Evolutionary conservation across 2,888 invertebrate species (phyloP).

Genomic region (Rotaria macrura): DNA sequence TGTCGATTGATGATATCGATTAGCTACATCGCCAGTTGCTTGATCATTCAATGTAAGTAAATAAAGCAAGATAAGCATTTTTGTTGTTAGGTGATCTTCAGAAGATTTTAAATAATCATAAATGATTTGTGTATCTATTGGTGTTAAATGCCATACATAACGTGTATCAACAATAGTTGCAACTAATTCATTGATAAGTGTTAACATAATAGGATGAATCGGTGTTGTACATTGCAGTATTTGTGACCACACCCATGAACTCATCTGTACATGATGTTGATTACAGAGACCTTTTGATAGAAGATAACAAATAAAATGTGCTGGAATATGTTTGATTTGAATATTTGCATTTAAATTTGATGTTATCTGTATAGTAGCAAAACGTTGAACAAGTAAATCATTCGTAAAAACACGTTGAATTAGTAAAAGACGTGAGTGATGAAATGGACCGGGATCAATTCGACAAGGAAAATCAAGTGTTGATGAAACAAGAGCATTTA

Average conservation of each 20-base stretch:
- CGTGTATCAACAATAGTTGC: not conserved
- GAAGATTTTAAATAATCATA: not conserved
- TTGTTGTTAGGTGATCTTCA: not conserved
- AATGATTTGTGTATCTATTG: not conserved
- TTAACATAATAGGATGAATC: constrained; percentile 31
- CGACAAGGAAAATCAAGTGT: not conserved
- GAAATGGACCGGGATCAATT: not conserved
- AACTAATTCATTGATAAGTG: constrained; percentile 28
- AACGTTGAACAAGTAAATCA: constrained; percentile 21
- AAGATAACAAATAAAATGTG: constrained; percentile 17
- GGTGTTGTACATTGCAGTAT: constrained; percentile 21
- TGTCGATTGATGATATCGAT: not conserved
- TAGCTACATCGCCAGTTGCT: not conserved
- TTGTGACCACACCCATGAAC: constrained; percentile 27
- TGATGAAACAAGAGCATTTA: not conserved
- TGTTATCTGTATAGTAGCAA: constrained; percentile 24
- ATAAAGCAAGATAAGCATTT: not conserved
- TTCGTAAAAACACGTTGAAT: constrained; percentile 2
- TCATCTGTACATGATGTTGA: constrained; percentile 23
- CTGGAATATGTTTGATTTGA: not conserved
- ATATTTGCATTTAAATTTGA: constrained; percentile 25
- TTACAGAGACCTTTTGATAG: not conserved
- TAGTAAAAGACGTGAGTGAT: not conserved
- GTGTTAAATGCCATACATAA: not conserved
- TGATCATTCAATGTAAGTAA: not conserved